Conservation (phyloP, 2,888 invertebrate genomes). For the Clivina fossor region DNA sequence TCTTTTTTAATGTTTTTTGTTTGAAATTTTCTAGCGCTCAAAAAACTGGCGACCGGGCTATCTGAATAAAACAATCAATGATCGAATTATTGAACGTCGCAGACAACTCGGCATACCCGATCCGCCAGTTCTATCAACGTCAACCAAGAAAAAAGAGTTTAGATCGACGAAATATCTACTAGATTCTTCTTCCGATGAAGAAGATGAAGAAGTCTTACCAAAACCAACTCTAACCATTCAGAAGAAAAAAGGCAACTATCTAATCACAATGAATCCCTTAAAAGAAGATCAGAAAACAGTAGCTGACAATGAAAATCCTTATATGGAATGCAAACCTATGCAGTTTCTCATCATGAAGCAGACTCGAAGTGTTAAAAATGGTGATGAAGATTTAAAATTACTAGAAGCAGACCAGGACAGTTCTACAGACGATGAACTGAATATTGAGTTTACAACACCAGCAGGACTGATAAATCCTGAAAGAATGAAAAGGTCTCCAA, state of each 20-base stretch:
- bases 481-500: slow-evolving; percentile 55
- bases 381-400: slow-evolving; percentile 55
- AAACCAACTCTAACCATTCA: slow-evolving; percentile 66
- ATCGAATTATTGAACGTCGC: slow-evolving; percentile 47
- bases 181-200: too few relatives aligned
- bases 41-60: slow-evolving; percentile 63
- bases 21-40: too few relatives aligned
- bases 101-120: slow-evolving; percentile 44
- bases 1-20: too few relatives aligned
- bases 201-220: slow-evolving; percentile 54
- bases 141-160: slow-evolving; percentile 48
- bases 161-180: slow-evolving; percentile 52
- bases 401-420: too few relatives aligned
- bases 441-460: slow-evolving; percentile 72
- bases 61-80: slow-evolving; percentile 55
- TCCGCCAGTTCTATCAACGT: slow-evolving; percentile 38
- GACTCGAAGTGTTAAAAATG: slow-evolving; percentile 12
- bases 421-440: slow-evolving; percentile 65
- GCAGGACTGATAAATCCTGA: slow-evolving; percentile 67
- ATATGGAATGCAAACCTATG: slow-evolving; percentile 68
- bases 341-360: slow-evolving; percentile 65
- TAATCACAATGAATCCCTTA: slow-evolving; percentile 67
- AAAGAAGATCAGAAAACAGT: slow-evolving; percentile 63
- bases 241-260: slow-evolving; percentile 66
- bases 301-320: slow-evolving; percentile 64